Base-by-base conservation (phyloP, 1,140 invertebrate genomes). In the Zaprionus ghesquierei region DNA sequence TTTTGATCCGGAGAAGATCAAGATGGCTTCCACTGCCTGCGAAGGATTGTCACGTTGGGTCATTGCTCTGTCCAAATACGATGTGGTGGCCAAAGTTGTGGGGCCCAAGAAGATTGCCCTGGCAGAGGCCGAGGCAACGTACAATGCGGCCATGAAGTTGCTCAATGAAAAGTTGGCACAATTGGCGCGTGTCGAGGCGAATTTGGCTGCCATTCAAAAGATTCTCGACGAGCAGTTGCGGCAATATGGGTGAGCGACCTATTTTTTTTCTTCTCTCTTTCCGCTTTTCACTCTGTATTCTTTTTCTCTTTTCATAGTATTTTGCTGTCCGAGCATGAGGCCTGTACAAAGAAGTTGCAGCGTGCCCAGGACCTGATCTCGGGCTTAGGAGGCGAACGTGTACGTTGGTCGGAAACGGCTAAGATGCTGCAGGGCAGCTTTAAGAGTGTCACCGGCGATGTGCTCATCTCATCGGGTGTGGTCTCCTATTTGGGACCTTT, bases 401-500 rank as follows among this genome's bases (percentile, higher is more conserved):
- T 93, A 8, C 94, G 95, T 63, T 99, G 98, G 98, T 96, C 94
- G 1, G 92, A 95, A 35, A 95, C 96, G 10, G 97, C 97, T 0
- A 94, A 95, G 80, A 91, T 93, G 25, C 92, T 99, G n/a, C 95
- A 95, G 44, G 93, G 94, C 65, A 95, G 93, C 20, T 96, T 96
- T 77, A 93, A 93, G 69, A 92, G 94, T 35, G 92, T 95, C 3
- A 94, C 94, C 89, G 97, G 97, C 18, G 97, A 98, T 91, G 95
- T 98, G 22, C 93, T 98, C 65, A 95, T 98, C 31, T 96, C 96
- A 9, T 95, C 97, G 15, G 98, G 96, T 22, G 94, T 98, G 1
- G 96, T 98, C 6, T 97, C 97, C 3, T 99, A 98, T 92, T 93
- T 98, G 27, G 98, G 98, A 23, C 96, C 97, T 8, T 98, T 98